phyloP scores from a whole-genome alignment of 2,888 invertebrate genomes.

The Cabera pusaria region DNA sequence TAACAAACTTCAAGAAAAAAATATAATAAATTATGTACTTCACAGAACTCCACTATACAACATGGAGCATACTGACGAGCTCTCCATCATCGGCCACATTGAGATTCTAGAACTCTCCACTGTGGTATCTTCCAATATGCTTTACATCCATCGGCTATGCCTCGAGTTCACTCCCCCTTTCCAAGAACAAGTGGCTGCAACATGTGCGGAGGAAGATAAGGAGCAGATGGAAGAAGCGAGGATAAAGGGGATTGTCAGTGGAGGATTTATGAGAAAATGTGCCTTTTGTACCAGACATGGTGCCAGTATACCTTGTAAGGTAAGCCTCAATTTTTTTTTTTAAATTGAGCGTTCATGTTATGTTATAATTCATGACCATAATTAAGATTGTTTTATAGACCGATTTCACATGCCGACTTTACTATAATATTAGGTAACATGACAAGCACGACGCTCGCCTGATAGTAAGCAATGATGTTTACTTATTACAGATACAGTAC shows the following conservation, averaged over 20 bases:
- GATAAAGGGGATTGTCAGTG: conserved; percentile 63
- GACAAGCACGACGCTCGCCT: too few relatives aligned
- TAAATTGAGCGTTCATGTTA: too few relatives aligned
- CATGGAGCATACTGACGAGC: conserved; percentile 93
- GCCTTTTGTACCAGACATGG: conserved; percentile 94
- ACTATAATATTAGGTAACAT: too few relatives aligned
- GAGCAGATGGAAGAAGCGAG: conserved; percentile 67
- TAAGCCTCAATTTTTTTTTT: too few relatives aligned
- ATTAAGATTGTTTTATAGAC: too few relatives aligned
- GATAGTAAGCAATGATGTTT: too few relatives aligned
- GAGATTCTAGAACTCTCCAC: conserved; percentile 88
- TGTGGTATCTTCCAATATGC: conserved; percentile 89
- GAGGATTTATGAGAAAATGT: conserved; percentile 86
- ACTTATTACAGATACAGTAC: too few relatives aligned
- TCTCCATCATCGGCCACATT: conserved; percentile 91
- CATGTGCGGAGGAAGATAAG: conserved; percentile 61
- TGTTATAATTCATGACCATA: too few relatives aligned
- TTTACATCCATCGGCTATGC: conserved; percentile 94
- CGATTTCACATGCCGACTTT: too few relatives aligned
- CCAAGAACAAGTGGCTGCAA: conserved; percentile 62
- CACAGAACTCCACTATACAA: conserved; percentile 87
- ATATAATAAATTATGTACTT: too few relatives aligned
- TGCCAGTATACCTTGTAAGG: conserved; percentile 94
- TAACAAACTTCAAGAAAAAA: too few relatives aligned
- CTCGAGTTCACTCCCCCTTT: conserved; percentile 89